Percentiles rank a stretch among this genome's conserved stretches.
phyloP scores from a whole-genome alignment of 2,888 invertebrate genomes.

The Melieria omissa region DNA sequence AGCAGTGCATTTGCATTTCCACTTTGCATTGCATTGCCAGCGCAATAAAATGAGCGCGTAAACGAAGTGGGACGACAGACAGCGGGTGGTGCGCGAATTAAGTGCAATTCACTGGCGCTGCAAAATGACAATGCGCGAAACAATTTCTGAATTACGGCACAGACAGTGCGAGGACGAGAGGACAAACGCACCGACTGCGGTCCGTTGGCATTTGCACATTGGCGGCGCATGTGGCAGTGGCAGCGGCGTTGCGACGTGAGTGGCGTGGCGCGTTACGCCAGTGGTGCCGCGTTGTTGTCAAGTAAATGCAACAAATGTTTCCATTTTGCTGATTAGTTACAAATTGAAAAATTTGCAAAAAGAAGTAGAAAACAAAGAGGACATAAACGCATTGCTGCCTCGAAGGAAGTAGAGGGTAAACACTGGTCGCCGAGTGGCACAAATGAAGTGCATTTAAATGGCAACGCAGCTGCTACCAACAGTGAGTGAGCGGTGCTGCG shows the following conservation, averaged over 20 bases:
- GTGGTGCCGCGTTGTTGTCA: not conserved
- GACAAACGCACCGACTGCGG: not conserved
- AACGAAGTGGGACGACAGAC: not conserved
- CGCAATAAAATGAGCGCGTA: not conserved
- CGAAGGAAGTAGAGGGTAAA: not conserved
- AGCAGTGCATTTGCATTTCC: not conserved
- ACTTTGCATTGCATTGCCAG: not conserved
- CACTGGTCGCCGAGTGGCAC: conserved; percentile 6
- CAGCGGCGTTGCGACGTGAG: not conserved
- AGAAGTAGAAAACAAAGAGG: not conserved
- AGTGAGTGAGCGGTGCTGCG: too few relatives aligned
- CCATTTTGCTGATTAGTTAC: conserved; percentile 42
- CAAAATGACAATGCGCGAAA: conserved; percentile 23
- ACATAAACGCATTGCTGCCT: conserved; percentile 1
- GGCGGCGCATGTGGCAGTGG: not conserved
- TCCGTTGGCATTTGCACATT: not conserved
- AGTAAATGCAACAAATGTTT: conserved; percentile 36
- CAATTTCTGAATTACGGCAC: conserved; percentile 16
- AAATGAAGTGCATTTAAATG: conserved; percentile 26
- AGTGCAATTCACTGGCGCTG: conserved; percentile 26
- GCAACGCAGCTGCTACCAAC: not conserved
- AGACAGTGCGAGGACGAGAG: not conserved
- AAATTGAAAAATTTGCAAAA: conserved; percentile 20
- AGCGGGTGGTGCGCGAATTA: conserved; percentile 7
- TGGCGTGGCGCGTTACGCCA: not conserved